Percentiles rank a stretch among this genome's conserved stretches.
phyloP scores from a whole-genome alignment of 2,113 vertebrate species.

The Hymenochirus boettgeri region DNA sequence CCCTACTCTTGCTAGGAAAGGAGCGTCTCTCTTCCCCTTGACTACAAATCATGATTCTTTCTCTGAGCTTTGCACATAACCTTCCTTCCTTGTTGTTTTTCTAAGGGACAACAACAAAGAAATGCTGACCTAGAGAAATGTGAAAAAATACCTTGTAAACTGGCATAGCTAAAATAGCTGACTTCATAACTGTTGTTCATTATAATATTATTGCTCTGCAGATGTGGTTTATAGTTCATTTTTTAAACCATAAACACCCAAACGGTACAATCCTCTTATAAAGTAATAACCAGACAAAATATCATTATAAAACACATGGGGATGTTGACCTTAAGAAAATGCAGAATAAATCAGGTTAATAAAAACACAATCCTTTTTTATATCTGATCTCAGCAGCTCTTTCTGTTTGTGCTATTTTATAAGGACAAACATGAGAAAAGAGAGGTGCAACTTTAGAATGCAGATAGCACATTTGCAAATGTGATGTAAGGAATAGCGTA shows the following conservation, averaged over 20 bases:
- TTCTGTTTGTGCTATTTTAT: no score
- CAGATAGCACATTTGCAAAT: no score
- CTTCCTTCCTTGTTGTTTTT: slow-evolving; percentile 34
- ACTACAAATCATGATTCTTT: slow-evolving; percentile 14
- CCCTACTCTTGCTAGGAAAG: background rate
- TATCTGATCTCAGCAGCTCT: no score
- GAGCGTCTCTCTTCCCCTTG: background rate
- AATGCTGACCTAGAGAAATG: slow-evolving; percentile 16
- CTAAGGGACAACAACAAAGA: slow-evolving; percentile 22
- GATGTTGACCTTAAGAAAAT: no score
- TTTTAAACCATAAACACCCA: slow-evolving; percentile 10
- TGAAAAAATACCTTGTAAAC: slow-evolving; percentile 12
- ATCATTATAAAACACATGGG: no score
- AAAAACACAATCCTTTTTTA: no score
- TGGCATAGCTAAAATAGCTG: slow-evolving; percentile 22
- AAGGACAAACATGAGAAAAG: no score
- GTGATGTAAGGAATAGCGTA: no score
- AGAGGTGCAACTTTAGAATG: no score
- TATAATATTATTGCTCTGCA: slow-evolving; percentile 13
- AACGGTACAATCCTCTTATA: background rate
- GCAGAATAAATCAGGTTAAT: no score
- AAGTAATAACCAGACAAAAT: slow-evolving; percentile 7
- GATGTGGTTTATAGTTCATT: slow-evolving; percentile 11
- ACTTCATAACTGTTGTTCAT: slow-evolving; percentile 14
- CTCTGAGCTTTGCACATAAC: slow-evolving; percentile 20